A percentile compares a stretch with the other conserved stretches of the same genome.
phyloP scores from a whole-genome alignment of 2,797 vertebrate species.

The Cheirogaleus major region DNA sequence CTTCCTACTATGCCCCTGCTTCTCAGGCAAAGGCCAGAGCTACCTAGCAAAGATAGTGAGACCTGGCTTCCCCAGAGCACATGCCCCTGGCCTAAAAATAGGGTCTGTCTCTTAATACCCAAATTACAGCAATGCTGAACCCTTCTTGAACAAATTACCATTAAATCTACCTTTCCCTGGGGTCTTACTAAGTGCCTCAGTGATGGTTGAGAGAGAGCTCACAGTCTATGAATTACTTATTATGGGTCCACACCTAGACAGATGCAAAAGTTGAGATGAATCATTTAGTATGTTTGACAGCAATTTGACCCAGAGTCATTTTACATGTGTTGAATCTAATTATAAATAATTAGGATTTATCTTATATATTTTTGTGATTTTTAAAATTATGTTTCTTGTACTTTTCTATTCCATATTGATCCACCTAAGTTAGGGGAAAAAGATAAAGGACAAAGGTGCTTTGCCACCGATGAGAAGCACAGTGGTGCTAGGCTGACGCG shows the following conservation, averaged over 20 bases:
- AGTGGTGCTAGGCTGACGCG: rapidly evolving
- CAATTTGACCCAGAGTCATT: not conserved
- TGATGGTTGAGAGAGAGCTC: not conserved
- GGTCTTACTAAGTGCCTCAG: rapidly evolving
- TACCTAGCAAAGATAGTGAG: not conserved
- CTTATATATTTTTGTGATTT: not conserved
- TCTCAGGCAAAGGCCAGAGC: too few relatives aligned
- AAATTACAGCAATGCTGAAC: not conserved
- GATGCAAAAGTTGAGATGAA: not conserved
- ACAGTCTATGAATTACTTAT: not conserved
- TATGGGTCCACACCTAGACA: too few relatives aligned
- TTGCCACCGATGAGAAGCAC: too few relatives aligned
- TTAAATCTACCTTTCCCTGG: not conserved
- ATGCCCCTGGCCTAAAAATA: not conserved
- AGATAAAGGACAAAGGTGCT: not conserved
- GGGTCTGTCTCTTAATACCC: not conserved
- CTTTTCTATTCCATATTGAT: not conserved
- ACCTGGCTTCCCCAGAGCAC: not conserved
- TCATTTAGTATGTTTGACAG: not conserved
- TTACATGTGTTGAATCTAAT: not conserved
- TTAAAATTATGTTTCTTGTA: not conserved
- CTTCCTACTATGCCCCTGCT: too few relatives aligned
- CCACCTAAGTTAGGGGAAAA: not conserved
- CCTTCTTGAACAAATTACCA: not conserved
- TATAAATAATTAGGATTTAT: not conserved